phyloP scores from a whole-genome alignment of 2,113 vertebrate genomes.

The Dipodomys stephensi region DNA sequence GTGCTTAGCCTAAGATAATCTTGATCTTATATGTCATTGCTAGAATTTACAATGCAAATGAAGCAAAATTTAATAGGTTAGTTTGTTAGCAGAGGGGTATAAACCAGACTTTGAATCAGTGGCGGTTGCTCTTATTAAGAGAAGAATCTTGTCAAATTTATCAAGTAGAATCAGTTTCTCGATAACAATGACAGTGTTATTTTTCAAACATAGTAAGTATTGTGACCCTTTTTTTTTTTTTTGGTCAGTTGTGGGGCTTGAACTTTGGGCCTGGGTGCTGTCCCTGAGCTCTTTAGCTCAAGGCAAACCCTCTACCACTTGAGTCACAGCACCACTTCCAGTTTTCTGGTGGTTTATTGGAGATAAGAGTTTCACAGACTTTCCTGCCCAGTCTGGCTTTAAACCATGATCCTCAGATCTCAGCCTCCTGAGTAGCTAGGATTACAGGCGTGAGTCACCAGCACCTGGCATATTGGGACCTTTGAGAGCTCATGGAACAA shows the following conservation, averaged over 20 bases:
- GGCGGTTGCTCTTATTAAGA: not conserved
- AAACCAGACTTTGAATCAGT: not conserved
- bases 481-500: not conserved
- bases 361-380: too few species aligned
- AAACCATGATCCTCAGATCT: too few species aligned
- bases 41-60: not conserved
- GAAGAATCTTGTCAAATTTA: not conserved
- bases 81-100: not conserved
- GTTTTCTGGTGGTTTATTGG: too few species aligned
- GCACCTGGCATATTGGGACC: not conserved
- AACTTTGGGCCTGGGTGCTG: too few species aligned
- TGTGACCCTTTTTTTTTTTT: not conserved
- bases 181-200: not conserved
- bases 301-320: too few species aligned
- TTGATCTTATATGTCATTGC: constrained; percentile 23
- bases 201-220: constrained; percentile 34
- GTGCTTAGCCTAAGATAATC: not conserved
- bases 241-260: too few species aligned
- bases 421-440: too few species aligned
- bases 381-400: too few species aligned
- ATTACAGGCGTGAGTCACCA: too few species aligned
- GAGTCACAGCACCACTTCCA: too few species aligned
- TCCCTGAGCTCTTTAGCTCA: too few species aligned
- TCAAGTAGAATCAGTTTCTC: not conserved
- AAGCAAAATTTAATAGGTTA: not conserved